These are phyloP conservation scores for Sebastes itinus DNA, from an alignment of 2,797 vertebrate species.

Conservation along the genomic window DNA sequence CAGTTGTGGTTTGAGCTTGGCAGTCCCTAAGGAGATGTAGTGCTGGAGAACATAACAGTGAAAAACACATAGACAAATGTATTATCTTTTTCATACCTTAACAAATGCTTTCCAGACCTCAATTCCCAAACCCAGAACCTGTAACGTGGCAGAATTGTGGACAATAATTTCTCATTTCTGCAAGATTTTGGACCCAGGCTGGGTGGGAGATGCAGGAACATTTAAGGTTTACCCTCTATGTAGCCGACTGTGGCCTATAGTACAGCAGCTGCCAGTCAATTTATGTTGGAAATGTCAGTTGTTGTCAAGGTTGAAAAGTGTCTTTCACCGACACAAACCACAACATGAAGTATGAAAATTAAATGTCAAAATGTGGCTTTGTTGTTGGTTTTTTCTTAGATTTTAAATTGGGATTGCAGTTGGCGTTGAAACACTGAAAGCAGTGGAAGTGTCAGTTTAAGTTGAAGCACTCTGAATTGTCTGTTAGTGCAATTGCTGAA, in stretches of 20 bases:
- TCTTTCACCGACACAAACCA: background rate
- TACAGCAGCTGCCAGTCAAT: background rate
- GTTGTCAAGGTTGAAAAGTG: background rate
- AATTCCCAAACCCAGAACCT: constrained; percentile 52
- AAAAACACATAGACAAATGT: constrained; percentile 55
- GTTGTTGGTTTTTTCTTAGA: background rate
- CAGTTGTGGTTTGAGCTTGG: constrained; percentile 65
- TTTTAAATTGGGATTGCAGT: background rate
- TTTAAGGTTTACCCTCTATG: constrained; percentile 2
- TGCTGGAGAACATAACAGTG: constrained; percentile 50
- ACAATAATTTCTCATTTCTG: constrained; percentile 36
- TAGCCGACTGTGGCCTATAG: background rate
- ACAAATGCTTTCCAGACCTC: constrained; percentile 51
- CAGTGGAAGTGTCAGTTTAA: background rate
- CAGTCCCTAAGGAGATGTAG: constrained; percentile 51
- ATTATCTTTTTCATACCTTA: constrained; percentile 56
- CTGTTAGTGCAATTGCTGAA: background rate
- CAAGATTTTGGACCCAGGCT: background rate
- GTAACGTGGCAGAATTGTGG: constrained; percentile 10
- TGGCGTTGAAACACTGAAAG: background rate
- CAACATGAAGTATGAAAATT: background rate
- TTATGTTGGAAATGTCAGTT: constrained; percentile 1
- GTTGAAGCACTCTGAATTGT: background rate
- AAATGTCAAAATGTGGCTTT: background rate
- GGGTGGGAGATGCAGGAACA: background rate